Base-by-base conservation (phyloP, 2,888 invertebrate species). In the Diplolepis rosae region DNA sequence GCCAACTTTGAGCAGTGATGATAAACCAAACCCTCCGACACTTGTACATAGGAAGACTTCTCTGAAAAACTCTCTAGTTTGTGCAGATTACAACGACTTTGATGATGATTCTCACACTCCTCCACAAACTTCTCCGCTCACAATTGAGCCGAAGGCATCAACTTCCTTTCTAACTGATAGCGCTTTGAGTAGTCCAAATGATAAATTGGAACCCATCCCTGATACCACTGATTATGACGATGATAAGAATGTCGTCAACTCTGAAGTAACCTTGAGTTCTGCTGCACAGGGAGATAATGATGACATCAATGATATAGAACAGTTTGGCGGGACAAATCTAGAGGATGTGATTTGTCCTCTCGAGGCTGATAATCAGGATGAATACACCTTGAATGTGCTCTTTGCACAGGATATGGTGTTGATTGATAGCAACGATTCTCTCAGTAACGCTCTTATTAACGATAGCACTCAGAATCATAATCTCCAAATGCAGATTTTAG, bases 311-410 rank as follows among this genome's bases (percentile, higher is more conserved):
- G 91, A 92, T 0, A 91, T 92, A 52, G 91, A 92, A 78, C 90
- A 90, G 28, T 90, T 91, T 72, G 90, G 90, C 0, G 90, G 91
- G 71, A 89, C 90, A 1, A 91, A 91, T 79, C 82, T 92, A 15
- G 89, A 88, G 0, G 92, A 93, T 51, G 92, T 91, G 1, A 91
- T 93, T 28, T 92, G 93, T 0, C 92, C 93, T 66, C 91, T 92
- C 0, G 86, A 91, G 79, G 88, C 91, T 0, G 91, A 91, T 74
- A 91, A 91, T 76, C 89, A 91, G 4, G 92, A 93, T 75, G 92
- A 93, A 75, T 93, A 92, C 80, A 90, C 93, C 7, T 83, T 93
- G 0, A 93, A 93, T 80, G 91, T 92, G 1, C 77, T 79, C 2
- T 74, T 77, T 1, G 77, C 74, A 15, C 90, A 92, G 0, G 93